Conservation (phyloP, 2,797 vertebrate genomes). For the Hippopotamyrus pictus region DNA sequence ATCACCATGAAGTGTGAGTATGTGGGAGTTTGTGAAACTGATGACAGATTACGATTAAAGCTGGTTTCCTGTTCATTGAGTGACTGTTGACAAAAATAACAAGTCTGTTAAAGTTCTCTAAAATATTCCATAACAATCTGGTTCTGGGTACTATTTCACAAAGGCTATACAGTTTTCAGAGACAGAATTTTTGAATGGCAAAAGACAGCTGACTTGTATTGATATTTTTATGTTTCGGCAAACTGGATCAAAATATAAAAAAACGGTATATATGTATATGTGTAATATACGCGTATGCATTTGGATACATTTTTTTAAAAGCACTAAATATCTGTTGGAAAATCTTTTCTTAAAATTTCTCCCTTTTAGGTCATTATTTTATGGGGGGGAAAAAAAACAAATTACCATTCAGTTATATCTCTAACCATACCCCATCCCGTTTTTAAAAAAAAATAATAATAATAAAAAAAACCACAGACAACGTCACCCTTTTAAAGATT, state of each 20-base stretch:
- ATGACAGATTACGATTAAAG: conserved; percentile 79
- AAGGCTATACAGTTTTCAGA: neutral
- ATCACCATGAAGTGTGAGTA: neutral
- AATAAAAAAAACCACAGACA: neutral
- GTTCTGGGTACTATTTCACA: neutral
- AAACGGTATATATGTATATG: neutral
- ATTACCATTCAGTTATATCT: neutral
- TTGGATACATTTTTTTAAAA: neutral
- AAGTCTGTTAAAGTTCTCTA: neutral
- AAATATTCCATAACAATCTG: neutral
- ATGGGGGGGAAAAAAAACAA: neutral
- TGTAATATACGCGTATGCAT: neutral
- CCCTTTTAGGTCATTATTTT: too few species aligned
- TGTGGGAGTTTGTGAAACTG: conserved; percentile 8
- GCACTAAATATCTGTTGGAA: neutral
- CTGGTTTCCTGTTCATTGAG: conserved; percentile 80
- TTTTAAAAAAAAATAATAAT: neutral
- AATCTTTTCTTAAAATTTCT: neutral
- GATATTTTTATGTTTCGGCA: neutral
- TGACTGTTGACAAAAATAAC: conserved; percentile 35
- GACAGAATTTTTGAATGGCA: neutral
- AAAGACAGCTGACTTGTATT: neutral
- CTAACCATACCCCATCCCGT: neutral
- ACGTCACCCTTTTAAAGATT: neutral
- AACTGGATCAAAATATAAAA: neutral